These are phyloP conservation scores for Pseudanteris insignis DNA, from an alignment of 2,888 invertebrate species.

Conservation along the genomic window DNA sequence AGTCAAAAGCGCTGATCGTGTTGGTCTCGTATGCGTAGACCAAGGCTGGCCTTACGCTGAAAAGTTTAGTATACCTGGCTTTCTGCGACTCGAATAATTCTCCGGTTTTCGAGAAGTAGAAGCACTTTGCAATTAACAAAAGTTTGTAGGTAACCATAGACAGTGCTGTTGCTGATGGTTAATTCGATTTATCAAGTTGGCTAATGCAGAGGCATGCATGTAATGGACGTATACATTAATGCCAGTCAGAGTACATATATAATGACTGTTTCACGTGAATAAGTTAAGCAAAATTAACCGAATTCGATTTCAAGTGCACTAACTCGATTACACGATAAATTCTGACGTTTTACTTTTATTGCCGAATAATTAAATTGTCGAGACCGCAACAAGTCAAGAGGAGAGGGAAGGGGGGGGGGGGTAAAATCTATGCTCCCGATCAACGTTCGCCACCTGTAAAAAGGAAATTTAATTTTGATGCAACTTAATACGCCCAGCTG, in stretches of 20 bases:
- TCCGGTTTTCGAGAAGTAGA: constrained; percentile 42
- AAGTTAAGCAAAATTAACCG: constrained; percentile 43
- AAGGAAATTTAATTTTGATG: constrained; percentile 21
- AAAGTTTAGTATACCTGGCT: constrained; percentile 31
- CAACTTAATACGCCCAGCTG: constrained; percentile 7
- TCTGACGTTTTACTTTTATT: constrained; percentile 54
- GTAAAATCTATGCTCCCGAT: constrained; percentile 6
- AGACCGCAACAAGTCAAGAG: constrained; percentile 16
- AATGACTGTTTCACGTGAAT: constrained; percentile 44
- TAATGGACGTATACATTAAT: constrained; percentile 42
- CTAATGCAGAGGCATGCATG: constrained; percentile 43
- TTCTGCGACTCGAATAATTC: constrained; percentile 39
- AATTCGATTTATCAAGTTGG: constrained; percentile 46
- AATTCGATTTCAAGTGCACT: constrained; percentile 41
- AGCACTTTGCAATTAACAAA: constrained; percentile 44
- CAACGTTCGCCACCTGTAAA: constrained; percentile 12
- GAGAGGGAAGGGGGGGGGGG: background rate
- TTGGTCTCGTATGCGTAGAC: background rate
- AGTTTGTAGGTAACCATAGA: constrained; percentile 42
- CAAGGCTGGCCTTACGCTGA: constrained; percentile 9
- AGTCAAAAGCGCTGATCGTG: too few species aligned
- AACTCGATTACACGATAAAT: constrained; percentile 59
- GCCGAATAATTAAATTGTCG: constrained; percentile 24
- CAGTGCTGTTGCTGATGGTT: constrained; percentile 41
- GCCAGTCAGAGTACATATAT: constrained; percentile 42